phyloP scores from a whole-genome alignment of 2,797 vertebrate genomes.

The Oryzias dopingdopingensis region DNA sequence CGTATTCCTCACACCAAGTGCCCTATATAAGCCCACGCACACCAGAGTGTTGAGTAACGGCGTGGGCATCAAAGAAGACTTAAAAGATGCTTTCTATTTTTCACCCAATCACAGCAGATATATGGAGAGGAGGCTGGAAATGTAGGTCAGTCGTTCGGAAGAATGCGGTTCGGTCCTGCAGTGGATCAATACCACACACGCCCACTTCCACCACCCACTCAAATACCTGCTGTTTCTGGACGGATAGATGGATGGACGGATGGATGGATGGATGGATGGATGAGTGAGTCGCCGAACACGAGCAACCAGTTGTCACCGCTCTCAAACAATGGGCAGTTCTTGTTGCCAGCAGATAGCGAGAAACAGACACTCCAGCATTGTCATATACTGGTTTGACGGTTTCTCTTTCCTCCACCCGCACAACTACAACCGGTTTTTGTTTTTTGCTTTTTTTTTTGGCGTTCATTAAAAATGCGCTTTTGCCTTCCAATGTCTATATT shows the following conservation, averaged over 20 bases:
- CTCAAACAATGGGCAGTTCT: slow-evolving; percentile 41
- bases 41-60: slow-evolving; percentile 30
- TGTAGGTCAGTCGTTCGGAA: slow-evolving; percentile 65
- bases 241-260: too few species aligned
- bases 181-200: slow-evolving; percentile 49
- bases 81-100: slow-evolving; percentile 43
- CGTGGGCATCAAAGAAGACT: slow-evolving; percentile 33
- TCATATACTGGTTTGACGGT: too few species aligned
- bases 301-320: slow-evolving; percentile 41
- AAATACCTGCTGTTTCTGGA: neutral
- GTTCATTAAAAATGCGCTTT: too few species aligned
- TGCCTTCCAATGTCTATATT: too few species aligned
- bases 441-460: too few species aligned
- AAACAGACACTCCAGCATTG: slow-evolving; percentile 12
- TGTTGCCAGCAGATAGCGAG: slow-evolving; percentile 2
- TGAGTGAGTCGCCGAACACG: slow-evolving; percentile 8
- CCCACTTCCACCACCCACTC: slow-evolving; percentile 5
- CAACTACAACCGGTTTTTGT: too few species aligned
- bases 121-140: slow-evolving; percentile 44
- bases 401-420: too few species aligned
- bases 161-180: slow-evolving; percentile 56
- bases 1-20: slow-evolving; percentile 8
- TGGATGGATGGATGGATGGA: too few species aligned
- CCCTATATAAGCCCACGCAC: slow-evolving; percentile 41
- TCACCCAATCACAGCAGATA: slow-evolving; percentile 54